Base-by-base conservation (phyloP, 2,888 invertebrate species). In the Muscina levida region DNA sequence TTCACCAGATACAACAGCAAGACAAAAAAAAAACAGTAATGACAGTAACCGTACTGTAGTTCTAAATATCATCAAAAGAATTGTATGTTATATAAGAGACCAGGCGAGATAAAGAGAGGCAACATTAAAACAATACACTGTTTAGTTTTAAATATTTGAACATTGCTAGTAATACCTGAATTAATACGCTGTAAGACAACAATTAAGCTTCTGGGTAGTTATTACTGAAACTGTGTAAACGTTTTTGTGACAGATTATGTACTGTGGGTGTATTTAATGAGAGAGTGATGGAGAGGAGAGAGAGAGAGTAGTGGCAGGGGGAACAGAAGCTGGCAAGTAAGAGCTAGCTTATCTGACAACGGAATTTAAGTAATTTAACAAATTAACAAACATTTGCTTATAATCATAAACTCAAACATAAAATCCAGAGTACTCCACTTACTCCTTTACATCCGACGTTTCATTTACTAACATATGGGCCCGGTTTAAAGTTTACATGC, bases 361-460 rank as follows among this genome's bases (percentile, higher is more conserved):
- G n/a, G 37, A 37, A 39, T 67, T 31, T 26, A 51, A 46, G 48
- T 67, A 51, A 37, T 67, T 68, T 10, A 71, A 74, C 73, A 77
- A 71, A 81, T 71, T 74, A 81, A 74, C 71, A 81, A 67, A 44
- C 66, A 71, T 71, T 81, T 81, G 67, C 77, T 66, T 59, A 67
- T 81, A 74, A 74, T 77, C 71, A 81, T 71, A 67, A 81, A 81
- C 74, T 77, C 73, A 74, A 81, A 81, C 74, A 72, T 72, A 46
- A n/a, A 56, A 66, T 11, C n/a, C 19, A 71, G 19, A 31, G 51
- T 2, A 13, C 6, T 51, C 26, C 46, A 48, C 46, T 46, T 31
- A 8, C 56, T 15, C 31, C 3, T 31, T 5, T 31, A 3, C 31
- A 31, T 5, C 3, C 31, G 31, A 31, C 8, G 4, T 31, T 8